Conservation (phyloP, 2,888 invertebrate genomes). For the Orgyia antiqua region DNA sequence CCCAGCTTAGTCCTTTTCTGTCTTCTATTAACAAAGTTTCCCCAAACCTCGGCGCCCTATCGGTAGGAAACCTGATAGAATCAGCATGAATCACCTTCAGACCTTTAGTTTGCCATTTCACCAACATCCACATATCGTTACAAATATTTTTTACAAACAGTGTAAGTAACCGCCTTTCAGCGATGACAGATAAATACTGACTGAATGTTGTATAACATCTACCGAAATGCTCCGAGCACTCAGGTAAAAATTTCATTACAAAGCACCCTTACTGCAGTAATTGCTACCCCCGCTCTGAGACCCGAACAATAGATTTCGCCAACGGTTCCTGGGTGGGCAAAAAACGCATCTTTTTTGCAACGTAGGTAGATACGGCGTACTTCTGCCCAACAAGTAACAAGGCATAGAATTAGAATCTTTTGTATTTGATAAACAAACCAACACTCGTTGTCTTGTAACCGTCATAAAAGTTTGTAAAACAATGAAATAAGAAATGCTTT, state of each 20-base stretch:
- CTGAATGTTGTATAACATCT: no score
- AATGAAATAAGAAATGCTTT: no score
- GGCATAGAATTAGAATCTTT: slow-evolving; percentile 37
- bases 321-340: slow-evolving; percentile 41
- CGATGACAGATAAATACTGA: slow-evolving; percentile 16
- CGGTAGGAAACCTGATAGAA: slow-evolving; percentile 28
- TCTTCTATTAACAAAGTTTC: slow-evolving; percentile 28
- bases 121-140: slow-evolving; percentile 53
- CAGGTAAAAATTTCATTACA: slow-evolving; percentile 69
- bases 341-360: slow-evolving; percentile 67
- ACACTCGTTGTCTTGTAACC: slow-evolving; percentile 22
- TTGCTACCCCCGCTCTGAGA: slow-evolving; percentile 52
- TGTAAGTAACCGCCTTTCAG: slow-evolving; percentile 9
- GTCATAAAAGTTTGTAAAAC: slow-evolving; percentile 30
- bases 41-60: slow-evolving; percentile 29
- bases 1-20: slow-evolving; percentile 31
- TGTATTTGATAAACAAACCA: no score
- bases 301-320: slow-evolving; percentile 58
- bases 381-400: slow-evolving; percentile 59
- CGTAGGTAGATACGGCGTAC: slow-evolving; percentile 27
- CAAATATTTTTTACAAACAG: slow-evolving; percentile 22
- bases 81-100: slow-evolving; percentile 35
- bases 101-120: slow-evolving; percentile 45
- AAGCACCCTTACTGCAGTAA: slow-evolving; percentile 58
- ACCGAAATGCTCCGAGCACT: slow-evolving; percentile 27